Percentiles rank a stretch among this genome's conserved stretches.
Conservation (phyloP, 2,888 invertebrate species). For the Subacronicta megacephala region DNA sequence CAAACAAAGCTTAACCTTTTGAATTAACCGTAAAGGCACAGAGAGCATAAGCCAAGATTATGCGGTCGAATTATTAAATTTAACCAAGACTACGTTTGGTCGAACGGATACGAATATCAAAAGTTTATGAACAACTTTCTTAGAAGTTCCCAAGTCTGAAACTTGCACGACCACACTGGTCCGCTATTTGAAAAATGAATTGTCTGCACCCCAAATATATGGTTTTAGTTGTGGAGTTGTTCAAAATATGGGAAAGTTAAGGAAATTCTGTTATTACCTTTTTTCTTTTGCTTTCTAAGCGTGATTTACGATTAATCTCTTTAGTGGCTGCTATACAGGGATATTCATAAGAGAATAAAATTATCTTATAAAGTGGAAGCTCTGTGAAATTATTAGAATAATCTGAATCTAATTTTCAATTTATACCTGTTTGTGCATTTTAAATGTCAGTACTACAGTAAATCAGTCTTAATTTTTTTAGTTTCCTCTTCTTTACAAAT, state of each 20-base stretch:
- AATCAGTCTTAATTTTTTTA: no score
- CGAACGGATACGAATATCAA: slow-evolving; percentile 81
- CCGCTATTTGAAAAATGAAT: slow-evolving; percentile 87
- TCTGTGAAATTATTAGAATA: no score
- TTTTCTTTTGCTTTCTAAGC: slow-evolving; percentile 37
- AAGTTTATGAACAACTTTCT: slow-evolving; percentile 77
- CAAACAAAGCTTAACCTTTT: slow-evolving; percentile 40
- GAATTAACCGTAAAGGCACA: slow-evolving; percentile 52
- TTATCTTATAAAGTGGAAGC: no score
- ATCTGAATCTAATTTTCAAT: no score
- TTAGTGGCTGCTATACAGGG: no score
- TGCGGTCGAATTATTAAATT: slow-evolving; percentile 77
- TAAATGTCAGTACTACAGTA: no score
- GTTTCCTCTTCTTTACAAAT: no score
- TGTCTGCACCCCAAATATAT: slow-evolving; percentile 86
- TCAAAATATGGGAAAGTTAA: slow-evolving; percentile 74
- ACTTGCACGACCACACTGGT: slow-evolving; percentile 69
- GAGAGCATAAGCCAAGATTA: slow-evolving; percentile 56
- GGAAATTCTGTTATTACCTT: slow-evolving; percentile 57
- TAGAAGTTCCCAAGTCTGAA: slow-evolving; percentile 74
- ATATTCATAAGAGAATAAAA: no score
- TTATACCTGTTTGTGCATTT: no score
- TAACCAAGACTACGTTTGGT: slow-evolving; percentile 67
- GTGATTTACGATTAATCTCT: slow-evolving; percentile 36
- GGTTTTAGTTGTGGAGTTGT: slow-evolving; percentile 75